These are phyloP conservation scores for Tryphoninae sp. DNA, from an alignment of 2,888 invertebrate species.

Conservation along the genomic window DNA sequence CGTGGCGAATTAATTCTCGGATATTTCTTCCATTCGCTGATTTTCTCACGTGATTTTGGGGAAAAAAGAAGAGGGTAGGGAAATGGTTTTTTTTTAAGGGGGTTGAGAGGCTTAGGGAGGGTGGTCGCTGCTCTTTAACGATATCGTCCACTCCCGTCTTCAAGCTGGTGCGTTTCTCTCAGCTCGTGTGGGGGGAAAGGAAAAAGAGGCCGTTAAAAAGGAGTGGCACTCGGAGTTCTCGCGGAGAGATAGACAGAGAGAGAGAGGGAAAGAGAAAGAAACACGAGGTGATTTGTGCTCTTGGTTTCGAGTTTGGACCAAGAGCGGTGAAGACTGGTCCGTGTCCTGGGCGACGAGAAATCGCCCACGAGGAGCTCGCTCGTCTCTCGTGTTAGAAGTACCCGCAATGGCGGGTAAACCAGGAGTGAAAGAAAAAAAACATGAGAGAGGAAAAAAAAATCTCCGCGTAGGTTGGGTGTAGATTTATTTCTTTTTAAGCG, in stretches of 20 bases:
- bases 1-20: constrained; percentile 11
- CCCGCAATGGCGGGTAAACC: constrained; percentile 68
- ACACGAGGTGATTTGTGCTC: constrained; percentile 74
- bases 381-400: constrained; percentile 64
- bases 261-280: not conserved
- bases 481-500: constrained; percentile 70
- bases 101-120: not conserved
- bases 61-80: not conserved
- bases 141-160: constrained; percentile 36
- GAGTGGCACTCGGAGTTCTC: constrained; percentile 66
- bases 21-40: not conserved
- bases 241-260: not conserved
- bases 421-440: constrained; percentile 53
- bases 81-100: constrained; percentile 12
- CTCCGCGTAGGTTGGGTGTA: constrained; percentile 67
- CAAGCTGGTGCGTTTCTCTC: constrained; percentile 39
- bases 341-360: constrained; percentile 12
- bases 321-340: constrained; percentile 44
- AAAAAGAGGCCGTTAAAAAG: constrained; percentile 68
- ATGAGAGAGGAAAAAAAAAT: constrained; percentile 29
- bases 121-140: constrained; percentile 26
- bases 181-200: not conserved
- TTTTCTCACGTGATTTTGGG: constrained; percentile 14
- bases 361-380: constrained; percentile 1
- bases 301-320: constrained; percentile 70